Evolutionary conservation across 92 coral and sea anemone species (phyloP).

Genomic region (Isaurus tuberculatus): DNA sequence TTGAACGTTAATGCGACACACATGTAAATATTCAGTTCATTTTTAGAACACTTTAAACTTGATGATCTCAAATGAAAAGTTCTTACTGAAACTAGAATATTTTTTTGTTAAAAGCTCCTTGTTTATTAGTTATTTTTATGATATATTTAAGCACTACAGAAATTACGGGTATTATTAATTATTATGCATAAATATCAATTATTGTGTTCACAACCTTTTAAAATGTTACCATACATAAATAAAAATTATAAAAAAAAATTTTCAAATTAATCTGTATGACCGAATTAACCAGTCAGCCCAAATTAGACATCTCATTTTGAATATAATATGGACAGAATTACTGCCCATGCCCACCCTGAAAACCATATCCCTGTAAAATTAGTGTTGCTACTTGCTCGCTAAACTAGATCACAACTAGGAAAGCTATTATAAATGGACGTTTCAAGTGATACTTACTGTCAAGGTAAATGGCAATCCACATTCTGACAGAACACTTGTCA

Average conservation of each 20-base stretch:
- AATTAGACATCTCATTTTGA: background rate
- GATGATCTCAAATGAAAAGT: background rate
- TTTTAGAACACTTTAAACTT: background rate
- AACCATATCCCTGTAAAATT: background rate
- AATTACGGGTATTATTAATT: no score
- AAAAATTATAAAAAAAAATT: background rate
- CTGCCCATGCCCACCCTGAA: background rate
- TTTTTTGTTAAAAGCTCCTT: no score
- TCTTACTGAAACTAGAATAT: background rate
- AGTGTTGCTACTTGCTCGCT: background rate
- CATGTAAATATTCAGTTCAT: background rate
- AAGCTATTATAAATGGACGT: background rate
- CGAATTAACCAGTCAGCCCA: background rate
- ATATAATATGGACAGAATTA: no score
- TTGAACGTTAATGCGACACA: background rate
- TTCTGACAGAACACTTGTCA: constrained; percentile 5
- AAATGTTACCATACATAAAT: background rate
- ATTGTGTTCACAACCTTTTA: background rate
- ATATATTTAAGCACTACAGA: no score
- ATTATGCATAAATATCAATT: background rate
- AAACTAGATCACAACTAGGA: background rate
- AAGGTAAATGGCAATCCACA: constrained; percentile 24
- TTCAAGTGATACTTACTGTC: constrained; percentile 20
- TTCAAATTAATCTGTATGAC: background rate
- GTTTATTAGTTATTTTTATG: no score